A percentile compares a stretch with the other conserved stretches of the same genome.
These are phyloP conservation scores for Lagria hirta DNA, from an alignment of 2,888 invertebrate species.

Conservation along the genomic window DNA sequence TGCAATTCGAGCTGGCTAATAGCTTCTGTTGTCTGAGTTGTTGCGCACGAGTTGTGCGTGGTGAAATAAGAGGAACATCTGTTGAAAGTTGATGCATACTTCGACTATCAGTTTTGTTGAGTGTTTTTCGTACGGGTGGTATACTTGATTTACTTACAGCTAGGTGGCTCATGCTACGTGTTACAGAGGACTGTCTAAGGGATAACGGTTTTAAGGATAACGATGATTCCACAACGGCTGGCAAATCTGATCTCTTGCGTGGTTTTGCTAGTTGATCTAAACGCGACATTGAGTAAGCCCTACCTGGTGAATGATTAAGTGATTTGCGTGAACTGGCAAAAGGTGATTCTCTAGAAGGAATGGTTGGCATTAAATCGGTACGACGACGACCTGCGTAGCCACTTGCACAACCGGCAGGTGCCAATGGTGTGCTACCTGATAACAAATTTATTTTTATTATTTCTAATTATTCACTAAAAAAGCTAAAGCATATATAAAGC, in stretches of 20 bases:
- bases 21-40: conserved; percentile 53
- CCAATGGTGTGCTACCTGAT: conserved; percentile 43
- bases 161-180: conserved; percentile 74
- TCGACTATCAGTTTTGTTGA: conserved; percentile 52
- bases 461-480: too few relatives aligned
- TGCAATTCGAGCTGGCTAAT: conserved; percentile 47
- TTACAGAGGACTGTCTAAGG: conserved; percentile 56
- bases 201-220: conserved; percentile 43
- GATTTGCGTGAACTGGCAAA: conserved; percentile 56
- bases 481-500: conserved; percentile 9
- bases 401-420: conserved; percentile 68
- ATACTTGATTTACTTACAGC: conserved; percentile 56
- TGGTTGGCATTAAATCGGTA: conserved; percentile 89
- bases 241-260: conserved; percentile 57
- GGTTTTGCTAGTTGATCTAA: conserved; percentile 83
- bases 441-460: conserved; percentile 22
- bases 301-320: conserved; percentile 65
- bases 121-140: conserved; percentile 48
- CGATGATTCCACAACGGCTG: conserved; percentile 47
- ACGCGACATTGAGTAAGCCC: conserved; percentile 92
- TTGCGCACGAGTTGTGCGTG: conserved; percentile 51
- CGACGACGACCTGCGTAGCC: conserved; percentile 76
- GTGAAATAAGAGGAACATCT: conserved; percentile 45
- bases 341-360: conserved; percentile 70
- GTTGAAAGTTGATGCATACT: conserved; percentile 52